Evolutionary conservation across 1,140 invertebrate species (phyloP), one percentile per base, ranked within the genome.

Genomic region (Bacillus rossius): DNA sequence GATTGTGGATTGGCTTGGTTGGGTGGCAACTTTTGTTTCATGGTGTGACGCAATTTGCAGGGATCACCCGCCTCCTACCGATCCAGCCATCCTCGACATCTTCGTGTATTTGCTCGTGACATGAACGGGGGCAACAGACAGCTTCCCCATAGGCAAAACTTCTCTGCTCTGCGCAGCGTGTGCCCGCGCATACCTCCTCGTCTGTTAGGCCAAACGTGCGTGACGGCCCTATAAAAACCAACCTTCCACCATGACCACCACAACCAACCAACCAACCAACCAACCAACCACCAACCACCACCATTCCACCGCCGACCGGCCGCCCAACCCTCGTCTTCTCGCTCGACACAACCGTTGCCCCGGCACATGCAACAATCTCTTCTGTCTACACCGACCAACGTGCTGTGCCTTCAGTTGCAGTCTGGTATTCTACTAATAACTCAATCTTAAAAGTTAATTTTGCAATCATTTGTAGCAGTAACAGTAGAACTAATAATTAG

Each of bases 391-490:
- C 29, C 57, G 47, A 50, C 34, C 41, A 45, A 50, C 42, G 34
- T 51, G 25, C 25, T 22, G 40, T 29, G 40, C 37, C 57, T 59
- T 34, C 49, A 57, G 43, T 57, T 34, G 26, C 45, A 59, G 57
- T 59, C 57, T 59, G 57, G 57, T 59, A 59, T 59, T 59, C 57
- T 59, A 59, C 23, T 59, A 40, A 59, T 59, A 59, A 59, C 20
- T 59, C 54, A 57, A 48, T 49, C 3, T 49, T 49, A 49, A 49
- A 22, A 49, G n/a, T 25, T 8, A 49, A 22, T 3, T 19, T 19
- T 22, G 20, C 10, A 49, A 22, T 19, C 47, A n/a, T 8, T 25
- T 49, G 14, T 49, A 25, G 47, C 20, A 49, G 26, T 19, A 25
- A 17, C 22, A 10, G 47, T 26, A 49, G 26, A 25, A 25, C 22